Base-by-base conservation (phyloP, 2,797 vertebrate species). In the Cheirogaleus major region DNA sequence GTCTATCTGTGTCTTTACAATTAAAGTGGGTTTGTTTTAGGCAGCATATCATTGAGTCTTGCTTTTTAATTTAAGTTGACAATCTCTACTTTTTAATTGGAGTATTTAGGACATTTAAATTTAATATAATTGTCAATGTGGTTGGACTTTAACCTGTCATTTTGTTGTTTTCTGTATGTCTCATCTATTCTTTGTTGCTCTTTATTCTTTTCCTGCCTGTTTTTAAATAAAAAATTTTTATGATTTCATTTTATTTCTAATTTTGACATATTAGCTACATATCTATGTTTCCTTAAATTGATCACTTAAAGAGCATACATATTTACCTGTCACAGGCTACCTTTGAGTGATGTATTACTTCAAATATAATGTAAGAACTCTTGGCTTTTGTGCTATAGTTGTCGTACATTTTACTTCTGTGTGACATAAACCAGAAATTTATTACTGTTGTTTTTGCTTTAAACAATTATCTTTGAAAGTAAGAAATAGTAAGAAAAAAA, bases 371-470 rank as follows among this genome's bases (percentile, higher is more conserved):
- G 0, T 52, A 95, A 81, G 65, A 69, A 78, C 38, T 48, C 67
- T 59, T 78, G 10, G 22, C 1, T 10, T 94, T 52, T 18, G 35
- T 86, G n/a, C 43, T 83, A 11, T 1, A 35, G 23, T 75, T 83
- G 11, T 81, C 57, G 76, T 32, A 7, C 35, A 63, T 50, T 95
- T 94, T 81, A 83, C 41, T 61, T 79, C 38, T 91, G 15, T 88
- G 23, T 43, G 48, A 65, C 38, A 57, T 43, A 57, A 65, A 30
- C 9, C 85, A 96, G 32, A 91, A 63, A 84, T 65, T 48, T 38
- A 86, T 76, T 76, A n/a, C 30, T 61, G 45, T n/a, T 76, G 41
- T 61, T 96, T 89, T 85, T 59, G 22, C 12, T 97, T 70, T 72
- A 70, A 78, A 67, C 14, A 67, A 61, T 79, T 81, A 70, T 80